A percentile compares a stretch with the other conserved stretches of the same genome.
Evolutionary conservation across 2,113 vertebrate species (phyloP).

Genomic region (Heterotilapia buettikoferi): DNA sequence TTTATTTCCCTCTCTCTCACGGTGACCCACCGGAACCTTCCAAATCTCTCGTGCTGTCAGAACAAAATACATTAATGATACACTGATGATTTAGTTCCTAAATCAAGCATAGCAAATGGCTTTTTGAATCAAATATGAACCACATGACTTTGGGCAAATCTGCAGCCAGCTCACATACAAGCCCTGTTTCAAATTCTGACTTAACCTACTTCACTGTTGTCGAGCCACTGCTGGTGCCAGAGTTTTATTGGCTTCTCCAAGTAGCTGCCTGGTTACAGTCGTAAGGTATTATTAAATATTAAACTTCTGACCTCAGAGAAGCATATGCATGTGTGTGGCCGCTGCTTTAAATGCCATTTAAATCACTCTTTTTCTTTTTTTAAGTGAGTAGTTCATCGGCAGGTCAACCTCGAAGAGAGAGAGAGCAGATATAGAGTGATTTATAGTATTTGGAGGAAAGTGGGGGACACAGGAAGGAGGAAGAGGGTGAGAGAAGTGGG

Average conservation of each 20-base stretch:
- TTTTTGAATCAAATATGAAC: background rate
- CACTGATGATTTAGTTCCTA: background rate
- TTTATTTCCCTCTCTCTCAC: background rate
- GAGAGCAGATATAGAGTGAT: background rate
- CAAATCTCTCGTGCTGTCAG: background rate
- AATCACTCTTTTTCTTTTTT: background rate
- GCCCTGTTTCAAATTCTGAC: background rate
- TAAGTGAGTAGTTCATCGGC: slow-evolving; percentile 38
- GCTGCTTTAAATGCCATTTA: slow-evolving; percentile 18
- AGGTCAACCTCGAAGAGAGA: slow-evolving; percentile 40
- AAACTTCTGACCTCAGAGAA: slow-evolving; percentile 12
- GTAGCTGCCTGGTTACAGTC: background rate
- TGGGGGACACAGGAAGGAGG: background rate
- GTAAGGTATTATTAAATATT: slow-evolving; percentile 17
- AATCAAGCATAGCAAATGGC: background rate
- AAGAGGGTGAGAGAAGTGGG: background rate
- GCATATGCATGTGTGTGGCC: background rate
- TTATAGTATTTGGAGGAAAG: slow-evolving; percentile 41
- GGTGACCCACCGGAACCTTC: background rate
- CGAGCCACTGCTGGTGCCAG: background rate
- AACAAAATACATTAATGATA: background rate
- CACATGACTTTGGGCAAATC: background rate
- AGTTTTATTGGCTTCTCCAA: background rate
- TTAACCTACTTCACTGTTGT: background rate
- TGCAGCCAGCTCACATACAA: background rate